Percentiles rank a stretch among this genome's conserved stretches.
phyloP scores from a whole-genome alignment of 2,797 vertebrate species.

The Chiloscyllium punctatum region DNA sequence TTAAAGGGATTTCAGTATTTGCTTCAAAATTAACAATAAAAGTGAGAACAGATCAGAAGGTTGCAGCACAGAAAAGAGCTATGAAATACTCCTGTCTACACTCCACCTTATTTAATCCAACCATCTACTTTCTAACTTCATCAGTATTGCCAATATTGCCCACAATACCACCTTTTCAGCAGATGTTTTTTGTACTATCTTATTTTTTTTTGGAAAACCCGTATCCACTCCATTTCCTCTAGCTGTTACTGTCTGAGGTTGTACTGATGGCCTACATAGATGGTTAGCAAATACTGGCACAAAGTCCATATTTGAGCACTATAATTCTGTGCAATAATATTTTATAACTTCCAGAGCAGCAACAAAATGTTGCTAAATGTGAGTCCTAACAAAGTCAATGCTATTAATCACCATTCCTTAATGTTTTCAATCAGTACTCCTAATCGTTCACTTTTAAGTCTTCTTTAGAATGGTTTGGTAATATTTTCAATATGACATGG shows the following conservation, averaged over 20 bases:
- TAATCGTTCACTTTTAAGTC: neutral
- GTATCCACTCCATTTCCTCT: neutral
- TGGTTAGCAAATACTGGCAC: neutral
- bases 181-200: neutral
- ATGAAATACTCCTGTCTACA: neutral
- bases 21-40: neutral
- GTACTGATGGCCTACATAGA: neutral
- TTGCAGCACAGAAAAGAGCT: neutral
- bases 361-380: neutral
- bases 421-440: neutral
- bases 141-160: neutral
- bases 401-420: neutral
- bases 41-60: neutral
- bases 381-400: neutral
- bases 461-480: neutral
- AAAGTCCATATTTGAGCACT: neutral
- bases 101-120: neutral
- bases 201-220: neutral
- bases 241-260: neutral
- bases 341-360: neutral
- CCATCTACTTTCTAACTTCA: neutral
- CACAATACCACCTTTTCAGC: neutral
- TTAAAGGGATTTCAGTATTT: neutral
- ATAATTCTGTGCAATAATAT: neutral
- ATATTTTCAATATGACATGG: neutral